Evolutionary conservation across 2,113 vertebrate species (phyloP), one percentile per base, ranked within the genome.

Genomic region (Perca fluviatilis): DNA sequence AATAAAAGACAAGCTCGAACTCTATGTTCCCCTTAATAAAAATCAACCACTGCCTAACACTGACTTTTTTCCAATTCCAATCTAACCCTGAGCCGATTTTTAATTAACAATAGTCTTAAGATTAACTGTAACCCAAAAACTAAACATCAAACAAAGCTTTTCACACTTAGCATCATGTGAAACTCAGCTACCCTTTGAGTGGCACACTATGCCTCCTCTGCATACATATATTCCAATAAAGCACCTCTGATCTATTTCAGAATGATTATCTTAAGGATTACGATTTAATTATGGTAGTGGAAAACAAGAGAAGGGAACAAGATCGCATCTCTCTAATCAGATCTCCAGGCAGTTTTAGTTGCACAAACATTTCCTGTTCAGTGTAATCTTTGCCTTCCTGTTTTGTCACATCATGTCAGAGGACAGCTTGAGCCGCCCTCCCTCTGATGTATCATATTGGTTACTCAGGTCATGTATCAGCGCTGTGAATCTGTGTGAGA

Each of bases 321-420:
- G 50, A 54, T 64, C 43, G 30, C 19, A 60, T 57, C 54, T 43
- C 19, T 46, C 40, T 70, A 67, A 83, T 85, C 46, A 65, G 25
- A 74, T 83, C n/a, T 77, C 16, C 19, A 23, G 5, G 50, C 46
- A 65, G 67, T 36, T 80, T 70, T 25, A 25, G 23, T 36, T 46
- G 54, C 61, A 16, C 15, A 71, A 56, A 77, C 51, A 72, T 83
- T 88, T 89, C 81, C 87, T 85, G 76, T 79, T 79, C 12, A n/a
- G 53, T 6, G 18, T 51, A 36, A 69, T 65, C 60, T 62, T 57
- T 40, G 40, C 15, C 82, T 82, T 84, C 68, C 77, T 84, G 70
- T 85, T 85, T 69, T 61, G 43, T 57, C 50, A 51, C 40, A 53
- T 63, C 6, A 3, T 57, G 25, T 82, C 67, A 82, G 40, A 53